Evolutionary conservation across 2,113 vertebrate species (phyloP), one percentile per base, ranked within the genome.

Genomic region (Epinephelus moara): DNA sequence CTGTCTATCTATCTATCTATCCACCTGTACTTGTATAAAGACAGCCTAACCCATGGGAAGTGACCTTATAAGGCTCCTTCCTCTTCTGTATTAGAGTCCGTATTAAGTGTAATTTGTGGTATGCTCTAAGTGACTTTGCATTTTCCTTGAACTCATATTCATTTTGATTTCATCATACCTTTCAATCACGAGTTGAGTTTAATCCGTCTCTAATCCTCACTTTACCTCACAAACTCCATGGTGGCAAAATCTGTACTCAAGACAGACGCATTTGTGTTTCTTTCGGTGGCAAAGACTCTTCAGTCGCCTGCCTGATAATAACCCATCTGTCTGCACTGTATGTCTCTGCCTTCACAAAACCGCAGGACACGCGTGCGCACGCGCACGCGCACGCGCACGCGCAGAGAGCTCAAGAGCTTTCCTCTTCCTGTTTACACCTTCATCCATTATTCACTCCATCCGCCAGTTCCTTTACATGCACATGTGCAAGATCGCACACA

Each of bases 391-490:
- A 76, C n/a, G 10, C 37, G 1, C 78, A 82, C 37, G 7, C 69
- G 69, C 64, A 0, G 13, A 80, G 64, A 81, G 76, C 86, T 89
- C 70, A 66, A 81, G 82, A 82, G 90, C 85, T 84, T 91, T 81
- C 87, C 74, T 80, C 85, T 93, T 94, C 93, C 93, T 93, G 91
- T 94, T 94, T 93, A 92, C 84, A 82, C 81, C 81, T 67, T 88
- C 86, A 95, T 95, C 70, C 85, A 95, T 95, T 93, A 95, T 94
- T 94, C 87, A 94, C 70, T 70, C 64, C 75, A 92, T 94, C 92
- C 90, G 90, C 87, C 82, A 85, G 85, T 62, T 80, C 86, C 81
- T 89, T 78, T 84, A 74, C 86, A 82, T 85, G 74, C 87, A 79
- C 89, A 91, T 87, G 85, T 85, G 88, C 60, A 33, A 76, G 61